Base-by-base conservation (phyloP, 2,797 vertebrate genomes). In the Geotrypetes seraphini region DNA sequence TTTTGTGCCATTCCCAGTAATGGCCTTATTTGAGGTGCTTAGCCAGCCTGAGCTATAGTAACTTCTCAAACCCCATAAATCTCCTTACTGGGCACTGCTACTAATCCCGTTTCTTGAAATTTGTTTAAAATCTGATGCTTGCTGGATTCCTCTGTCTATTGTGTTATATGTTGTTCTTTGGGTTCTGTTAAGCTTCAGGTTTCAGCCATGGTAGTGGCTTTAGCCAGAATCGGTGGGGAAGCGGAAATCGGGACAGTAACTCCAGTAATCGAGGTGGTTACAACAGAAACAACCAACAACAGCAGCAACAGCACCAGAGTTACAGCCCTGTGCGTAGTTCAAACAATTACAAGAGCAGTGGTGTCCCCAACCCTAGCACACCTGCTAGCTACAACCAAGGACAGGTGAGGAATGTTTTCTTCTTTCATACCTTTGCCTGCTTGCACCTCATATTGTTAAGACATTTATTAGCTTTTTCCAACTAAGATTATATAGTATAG, bases 161-260 rank as follows among this genome's bases (percentile, higher is more conserved):
- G 27, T 3, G 15, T 12, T 6, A 21, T 9, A 12, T 3, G 12
- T 5, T 16, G 12, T 6, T 19, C 4, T 4, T 10, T 7, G 7
- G n/a, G 6, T 19, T 17, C 13, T 5, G 22, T 12, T 17, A 5
- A 11, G 8, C 4, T 22, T 1, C 44, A 91, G 86, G 84, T 3
- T 90, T 87, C 52, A 86, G 54, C 33, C 83, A 82, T 14, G 39
- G 30, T 18, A 76, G 88, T 8, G 58, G 77, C 57, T 88, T 88
- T 31, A 83, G 46, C 50, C 89, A 89, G 62, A 91, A 68, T 61
- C 88, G 91, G 15, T 94, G 90, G 89, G 57, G 71, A 19, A 61
- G 47, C 12, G 81, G 72, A 31, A 84, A 69, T 61, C 79, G 88
- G 7, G 89, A 91, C 16, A 73, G 77, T 39, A 66, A 73, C 46